phyloP scores from a whole-genome alignment of 53 echinoderm and acorn worm species.

The Glandiceps talaboti region DNA sequence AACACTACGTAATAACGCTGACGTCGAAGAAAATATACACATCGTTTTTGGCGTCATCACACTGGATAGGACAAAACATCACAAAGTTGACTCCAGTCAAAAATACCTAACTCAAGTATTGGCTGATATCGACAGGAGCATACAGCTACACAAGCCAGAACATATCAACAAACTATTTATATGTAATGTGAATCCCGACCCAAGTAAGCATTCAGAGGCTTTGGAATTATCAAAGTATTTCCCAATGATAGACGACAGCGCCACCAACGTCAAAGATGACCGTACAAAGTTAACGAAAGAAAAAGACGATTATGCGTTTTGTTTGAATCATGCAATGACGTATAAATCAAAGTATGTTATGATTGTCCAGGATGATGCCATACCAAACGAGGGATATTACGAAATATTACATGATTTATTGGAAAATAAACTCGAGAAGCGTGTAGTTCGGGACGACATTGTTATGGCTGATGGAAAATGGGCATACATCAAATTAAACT shows the following conservation, averaged over 20 bases:
- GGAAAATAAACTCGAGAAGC: conserved; percentile 31
- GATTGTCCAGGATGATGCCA: conserved; percentile 65
- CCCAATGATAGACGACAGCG: conserved; percentile 22
- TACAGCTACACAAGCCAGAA: no score
- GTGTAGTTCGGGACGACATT: conserved; percentile 15
- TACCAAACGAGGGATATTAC: conserved; percentile 46
- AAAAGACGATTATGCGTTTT: conserved; percentile 59
- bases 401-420: conserved; percentile 36
- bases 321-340: conserved; percentile 33
- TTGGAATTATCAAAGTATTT: conserved; percentile 30
- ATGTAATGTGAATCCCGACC: conserved; percentile 41
- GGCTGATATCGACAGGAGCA: no score
- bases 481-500: conserved; percentile 70
- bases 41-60: no score
- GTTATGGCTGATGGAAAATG: conserved; percentile 24
- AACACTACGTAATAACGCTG: conserved; percentile 20
- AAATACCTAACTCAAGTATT: no score
- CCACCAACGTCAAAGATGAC: conserved; percentile 1
- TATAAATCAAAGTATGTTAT: conserved; percentile 47
- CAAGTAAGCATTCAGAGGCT: conserved; percentile 38
- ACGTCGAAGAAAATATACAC: conserved; percentile 9
- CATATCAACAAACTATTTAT: no score
- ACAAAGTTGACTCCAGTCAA: no score
- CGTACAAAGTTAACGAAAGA: conserved; percentile 18
- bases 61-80: no score